Evolutionary conservation across 2,113 vertebrate species (phyloP), one percentile per base, ranked within the genome.

Genomic region (Prunella fulvescens): DNA sequence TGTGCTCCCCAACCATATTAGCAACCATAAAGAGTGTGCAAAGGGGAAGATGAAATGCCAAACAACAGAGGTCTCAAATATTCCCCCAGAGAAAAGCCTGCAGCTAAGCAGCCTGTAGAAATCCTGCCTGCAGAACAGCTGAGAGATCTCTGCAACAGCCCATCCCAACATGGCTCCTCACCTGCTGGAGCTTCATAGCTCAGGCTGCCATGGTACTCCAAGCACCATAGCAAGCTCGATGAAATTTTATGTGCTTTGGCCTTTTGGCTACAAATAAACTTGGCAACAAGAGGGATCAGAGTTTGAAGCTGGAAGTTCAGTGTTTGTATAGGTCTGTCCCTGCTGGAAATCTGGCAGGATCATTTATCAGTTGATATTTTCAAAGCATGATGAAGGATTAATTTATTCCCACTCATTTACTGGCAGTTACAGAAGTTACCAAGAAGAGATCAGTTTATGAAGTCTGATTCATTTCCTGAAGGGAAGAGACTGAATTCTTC

Each of bases 381-480:
- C 79, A 88, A 78, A 86, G 42, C 14, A 61, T 3, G 58, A 56
- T 25, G 56, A 66, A 31, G 33, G 45, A 71, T 77, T 78, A 12
- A 67, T 72, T 72, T 81, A 56, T 73, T 85, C 37, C 37, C 44
- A 39, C 39, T 92, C 50, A 51, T 88, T 91, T 87, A 87, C 81
- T 86, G 84, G 82, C 47, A 88, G 64, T 45, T 88, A 54, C 51
- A 81, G 67, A 90, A 87, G 51, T 61, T 71, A 85, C 23, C 2
- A 11, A 69, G 57, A 89, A 60, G 76, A 95, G 23, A 86, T 91
- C 82, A 66, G 58, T 88, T 82, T 80, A 88, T 56, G 29, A 95
- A 88, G 44, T 56, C 84, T 58, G 81, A 93, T 82, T 94, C 42
- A 90, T 45, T 93, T 93, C 81, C 81, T 70, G 71, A 80, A 58